Percentiles rank a stretch among this genome's conserved stretches.
Conservation (phyloP, 2,888 invertebrate species). For the Nomada goodeniana region DNA sequence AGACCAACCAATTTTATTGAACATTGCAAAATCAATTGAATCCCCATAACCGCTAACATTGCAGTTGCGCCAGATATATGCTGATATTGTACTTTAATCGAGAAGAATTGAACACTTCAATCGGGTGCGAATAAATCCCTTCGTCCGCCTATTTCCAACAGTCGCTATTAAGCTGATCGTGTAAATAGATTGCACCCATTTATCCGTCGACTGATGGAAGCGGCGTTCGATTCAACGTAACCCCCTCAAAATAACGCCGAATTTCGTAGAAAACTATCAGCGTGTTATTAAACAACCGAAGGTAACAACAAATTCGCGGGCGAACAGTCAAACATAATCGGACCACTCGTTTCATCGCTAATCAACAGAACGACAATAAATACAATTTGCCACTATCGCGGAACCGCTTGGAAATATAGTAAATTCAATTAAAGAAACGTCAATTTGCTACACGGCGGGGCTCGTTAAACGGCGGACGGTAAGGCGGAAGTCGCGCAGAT, state of each 20-base stretch:
- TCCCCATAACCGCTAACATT: no score
- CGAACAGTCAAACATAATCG: neutral
- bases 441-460: conserved; percentile 5
- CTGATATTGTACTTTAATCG: no score
- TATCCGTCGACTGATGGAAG: no score
- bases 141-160: neutral
- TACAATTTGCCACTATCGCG: neutral
- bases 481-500: neutral
- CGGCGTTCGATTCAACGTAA: no score
- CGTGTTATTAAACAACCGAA: no score
- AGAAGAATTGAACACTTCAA: no score
- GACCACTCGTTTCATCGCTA: neutral
- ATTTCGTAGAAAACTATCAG: no score
- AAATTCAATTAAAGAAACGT: conserved; percentile 20
- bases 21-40: neutral
- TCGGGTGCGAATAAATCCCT: no score
- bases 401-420: neutral
- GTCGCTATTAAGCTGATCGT: neutral
- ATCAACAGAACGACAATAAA: neutral
- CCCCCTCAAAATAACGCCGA: no score
- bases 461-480: neutral
- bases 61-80: no score
- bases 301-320: no score
- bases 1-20: neutral
- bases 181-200: neutral